These are phyloP conservation scores for Artemia sinica DNA, from an alignment of 2,888 invertebrate genomes.

Conservation along the genomic window DNA sequence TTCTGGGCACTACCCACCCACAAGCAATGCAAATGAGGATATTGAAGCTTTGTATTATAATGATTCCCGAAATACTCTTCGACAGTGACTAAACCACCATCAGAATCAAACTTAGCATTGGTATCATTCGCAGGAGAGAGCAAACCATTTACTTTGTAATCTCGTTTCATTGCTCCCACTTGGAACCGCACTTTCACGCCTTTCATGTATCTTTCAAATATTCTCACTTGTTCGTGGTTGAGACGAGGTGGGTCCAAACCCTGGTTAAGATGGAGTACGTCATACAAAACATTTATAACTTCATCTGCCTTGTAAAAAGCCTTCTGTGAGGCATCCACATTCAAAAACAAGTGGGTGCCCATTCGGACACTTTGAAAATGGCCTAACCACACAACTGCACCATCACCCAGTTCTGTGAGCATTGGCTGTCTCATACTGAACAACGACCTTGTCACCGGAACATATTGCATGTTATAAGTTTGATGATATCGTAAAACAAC, in stretches of 20 bases:
- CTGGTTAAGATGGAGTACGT: constrained; percentile 17
- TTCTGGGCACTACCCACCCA: constrained; percentile 53
- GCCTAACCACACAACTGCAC: constrained; percentile 80
- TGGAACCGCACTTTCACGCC: constrained; percentile 28
- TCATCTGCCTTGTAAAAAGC: constrained; percentile 43
- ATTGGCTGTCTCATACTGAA: background rate
- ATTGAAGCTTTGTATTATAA: constrained; percentile 38
- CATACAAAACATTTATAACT: constrained; percentile 16
- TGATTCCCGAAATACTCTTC: constrained; percentile 33
- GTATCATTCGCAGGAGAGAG: constrained; percentile 29
- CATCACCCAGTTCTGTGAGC: constrained; percentile 39
- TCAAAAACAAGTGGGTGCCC: constrained; percentile 70
- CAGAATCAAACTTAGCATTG: constrained; percentile 25
- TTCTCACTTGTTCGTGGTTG: background rate
- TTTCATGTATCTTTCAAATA: constrained; percentile 9
- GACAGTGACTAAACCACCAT: constrained; percentile 33
- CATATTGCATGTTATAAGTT: constrained; percentile 36
- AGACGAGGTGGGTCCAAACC: background rate
- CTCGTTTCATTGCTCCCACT: constrained; percentile 30
- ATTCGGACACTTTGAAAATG: constrained; percentile 80
- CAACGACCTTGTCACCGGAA: constrained; percentile 28
- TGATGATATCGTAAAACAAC: constrained; percentile 53
- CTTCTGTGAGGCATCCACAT: constrained; percentile 75
- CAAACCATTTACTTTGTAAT: constrained; percentile 36
- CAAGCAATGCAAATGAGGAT: constrained; percentile 59